Percentiles rank a stretch among this genome's conserved stretches.
Conservation (phyloP, 2,113 vertebrate species). For the Galemys pyrenaicus region DNA sequence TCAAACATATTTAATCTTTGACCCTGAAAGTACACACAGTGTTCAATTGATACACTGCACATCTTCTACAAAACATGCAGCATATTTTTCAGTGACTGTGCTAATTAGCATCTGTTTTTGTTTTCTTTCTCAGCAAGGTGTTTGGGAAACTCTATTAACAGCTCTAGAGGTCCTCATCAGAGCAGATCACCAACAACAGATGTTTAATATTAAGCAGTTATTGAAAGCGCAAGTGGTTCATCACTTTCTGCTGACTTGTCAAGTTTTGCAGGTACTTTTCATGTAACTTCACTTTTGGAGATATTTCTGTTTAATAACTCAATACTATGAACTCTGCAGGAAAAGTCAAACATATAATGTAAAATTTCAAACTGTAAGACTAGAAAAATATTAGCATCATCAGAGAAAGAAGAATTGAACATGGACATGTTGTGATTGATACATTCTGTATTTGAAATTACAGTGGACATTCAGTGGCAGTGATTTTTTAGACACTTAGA, state of each 20-base stretch:
- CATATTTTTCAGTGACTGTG: neutral
- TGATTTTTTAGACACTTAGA: neutral
- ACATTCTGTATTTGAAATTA: neutral
- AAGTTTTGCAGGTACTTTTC: conserved; percentile 94
- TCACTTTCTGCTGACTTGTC: conserved; percentile 95
- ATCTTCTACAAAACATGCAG: neutral
- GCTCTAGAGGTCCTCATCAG: conserved; percentile 95
- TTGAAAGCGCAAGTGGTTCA: conserved; percentile 94
- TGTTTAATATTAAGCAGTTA: conserved; percentile 95
- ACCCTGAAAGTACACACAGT: neutral
- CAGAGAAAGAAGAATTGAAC: neutral
- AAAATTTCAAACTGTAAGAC: neutral
- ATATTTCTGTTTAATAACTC: neutral
- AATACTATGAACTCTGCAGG: neutral
- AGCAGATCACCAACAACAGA: conserved; percentile 93
- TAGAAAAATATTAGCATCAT: neutral
- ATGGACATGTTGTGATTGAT: neutral
- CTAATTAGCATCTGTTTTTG: conserved; percentile 32
- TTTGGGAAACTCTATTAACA: conserved; percentile 94
- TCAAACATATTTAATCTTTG: neutral
- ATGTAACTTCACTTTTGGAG: neutral
- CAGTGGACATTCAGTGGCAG: neutral
- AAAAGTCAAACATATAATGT: neutral
- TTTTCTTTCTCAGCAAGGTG: conserved; percentile 87
- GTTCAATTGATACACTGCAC: neutral